Base-by-base conservation (phyloP, 30 jellyfish, hydroid and myxozoan species). In the Rhopilema esculentum region DNA sequence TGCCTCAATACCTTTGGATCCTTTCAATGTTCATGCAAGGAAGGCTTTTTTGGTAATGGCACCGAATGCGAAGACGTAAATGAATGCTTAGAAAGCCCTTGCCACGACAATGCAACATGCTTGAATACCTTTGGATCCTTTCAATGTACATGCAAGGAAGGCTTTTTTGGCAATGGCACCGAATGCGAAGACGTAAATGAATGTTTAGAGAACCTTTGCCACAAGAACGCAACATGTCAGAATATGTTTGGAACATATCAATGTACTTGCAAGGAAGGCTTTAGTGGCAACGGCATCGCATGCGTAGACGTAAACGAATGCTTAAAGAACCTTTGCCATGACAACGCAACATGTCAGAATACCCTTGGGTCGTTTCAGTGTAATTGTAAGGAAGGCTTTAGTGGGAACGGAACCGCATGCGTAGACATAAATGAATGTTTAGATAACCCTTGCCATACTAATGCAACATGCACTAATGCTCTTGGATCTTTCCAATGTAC, bases 291-390 rank as follows among this genome's bases (percentile, higher is more conserved):
- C 77, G 99, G 99, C 21, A 87, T n/a, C 23, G 48, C 90, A 1
- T 94, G 99, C 83, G 88, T 69, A 94, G 99, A 94, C 79, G 50
- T 89, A 21, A 81, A 94, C 69, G 99, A 94, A 81, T 94, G 99
- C 57, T 6, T 74, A 31, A 12, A 40, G 57, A 80, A 85, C 26
- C 57, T 81, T 76, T 94, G 99, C 67, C 99, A 94, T 31, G 77
- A 48, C 17, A 79, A 93, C 49, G 94, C 97, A 1, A 75, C 94
- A 25, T 93, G 98, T 53, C 27, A 85, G 1, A 90, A 93, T 53
- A 64, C 96, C 20, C 65, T 50, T 68, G 98, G 94, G 6, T 91
- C 97, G 15, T 93, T 75, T 90, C 26, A 18, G 23, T 93, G 98
- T 83, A 76, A 40, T 52, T 93, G 98, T 79, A 83, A 31, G 19